Evolutionary conservation across 2,888 invertebrate genomes (phyloP), one percentile per base, ranked within the genome.

Genomic region (Ephialtes manifestator): DNA sequence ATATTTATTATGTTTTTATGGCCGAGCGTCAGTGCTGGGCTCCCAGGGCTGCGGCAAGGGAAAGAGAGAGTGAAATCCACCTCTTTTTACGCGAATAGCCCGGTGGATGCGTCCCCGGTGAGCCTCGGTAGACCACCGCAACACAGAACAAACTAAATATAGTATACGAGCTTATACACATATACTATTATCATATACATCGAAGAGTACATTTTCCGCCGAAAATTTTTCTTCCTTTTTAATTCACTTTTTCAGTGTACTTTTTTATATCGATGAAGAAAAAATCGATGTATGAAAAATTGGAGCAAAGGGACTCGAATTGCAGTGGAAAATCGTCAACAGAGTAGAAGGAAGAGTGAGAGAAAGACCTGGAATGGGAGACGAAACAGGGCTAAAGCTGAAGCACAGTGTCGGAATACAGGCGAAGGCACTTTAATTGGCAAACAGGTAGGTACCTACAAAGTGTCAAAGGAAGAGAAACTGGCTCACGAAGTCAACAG

Each of bases 1-100:
- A 87, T 89, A 90, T 90, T 89, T 90, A 90, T 88, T 87, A 84
- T 76, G 86, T 84, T 88, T 87, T 87, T 87, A 87, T 81, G 78
- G 72, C 70, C 53, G 58, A 20, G 58, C 46, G 68, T 39, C 13
- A 15, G 35, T 35, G 63, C 35, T 15, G 24, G 51, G 35, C 13
- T 43, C 43, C 24, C 15, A 15, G 11, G 55, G 53, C 51, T 65
- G n/a, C 7, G 43, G 35, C 11, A n/a, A 8, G 31, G 11, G 35
- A 1, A 20, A n/a, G 48, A 10, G 48, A 11, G 63, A 63, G 68
- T 20, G 46, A 78, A 58, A 79, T 15, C 53, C 13, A 24, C 51
- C 48, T 13, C 63, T 71, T 71, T 79, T 71, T 35, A n/a, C 51
- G 48, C 4, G 75, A 48, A 20, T 48, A 63, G 35, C 18, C 28